A percentile compares a stretch with the other conserved stretches of the same genome.
phyloP scores from a whole-genome alignment of 2,888 invertebrate species.

The Mystacides longicornis region DNA sequence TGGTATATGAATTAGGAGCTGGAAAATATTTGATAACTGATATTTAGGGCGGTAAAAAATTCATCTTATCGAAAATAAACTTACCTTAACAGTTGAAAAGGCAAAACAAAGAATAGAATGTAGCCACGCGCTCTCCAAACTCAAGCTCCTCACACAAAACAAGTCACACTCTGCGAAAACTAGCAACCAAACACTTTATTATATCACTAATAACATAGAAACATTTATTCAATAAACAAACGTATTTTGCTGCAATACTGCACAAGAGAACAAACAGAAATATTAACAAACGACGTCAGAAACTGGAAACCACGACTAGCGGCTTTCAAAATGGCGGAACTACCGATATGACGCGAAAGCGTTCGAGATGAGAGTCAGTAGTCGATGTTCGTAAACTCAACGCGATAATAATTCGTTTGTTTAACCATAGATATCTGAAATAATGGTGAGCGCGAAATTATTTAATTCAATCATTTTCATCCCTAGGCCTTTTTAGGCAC shows the following conservation, averaged over 20 bases:
- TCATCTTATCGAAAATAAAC: slow-evolving; percentile 28
- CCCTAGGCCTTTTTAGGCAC: no score
- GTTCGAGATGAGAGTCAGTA: no score
- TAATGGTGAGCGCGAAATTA: no score
- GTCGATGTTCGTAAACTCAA: no score
- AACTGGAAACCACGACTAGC: slow-evolving; percentile 43
- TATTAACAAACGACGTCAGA: slow-evolving; percentile 19
- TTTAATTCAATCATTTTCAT: no score
- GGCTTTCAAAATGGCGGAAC: slow-evolving; percentile 52
- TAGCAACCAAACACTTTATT: slow-evolving; percentile 40
- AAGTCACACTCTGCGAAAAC: slow-evolving; percentile 45
- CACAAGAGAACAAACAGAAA: slow-evolving; percentile 14
- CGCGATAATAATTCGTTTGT: no score
- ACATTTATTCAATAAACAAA: slow-evolving; percentile 2
- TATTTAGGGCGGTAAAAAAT: not conserved
- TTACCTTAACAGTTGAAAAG: slow-evolving; percentile 47
- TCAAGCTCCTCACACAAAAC: slow-evolving; percentile 39
- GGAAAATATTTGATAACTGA: not conserved
- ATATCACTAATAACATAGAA: slow-evolving; percentile 32
- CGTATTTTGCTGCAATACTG: slow-evolving; percentile 10
- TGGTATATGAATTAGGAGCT: slow-evolving; percentile 2
- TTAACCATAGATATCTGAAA: no score
- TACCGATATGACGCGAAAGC: slow-evolving; percentile 36
- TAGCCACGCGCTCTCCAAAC: slow-evolving; percentile 50
- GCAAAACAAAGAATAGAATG: slow-evolving; percentile 47